Conservation (phyloP, 2,113 vertebrate genomes). For the Silurus asotus region DNA sequence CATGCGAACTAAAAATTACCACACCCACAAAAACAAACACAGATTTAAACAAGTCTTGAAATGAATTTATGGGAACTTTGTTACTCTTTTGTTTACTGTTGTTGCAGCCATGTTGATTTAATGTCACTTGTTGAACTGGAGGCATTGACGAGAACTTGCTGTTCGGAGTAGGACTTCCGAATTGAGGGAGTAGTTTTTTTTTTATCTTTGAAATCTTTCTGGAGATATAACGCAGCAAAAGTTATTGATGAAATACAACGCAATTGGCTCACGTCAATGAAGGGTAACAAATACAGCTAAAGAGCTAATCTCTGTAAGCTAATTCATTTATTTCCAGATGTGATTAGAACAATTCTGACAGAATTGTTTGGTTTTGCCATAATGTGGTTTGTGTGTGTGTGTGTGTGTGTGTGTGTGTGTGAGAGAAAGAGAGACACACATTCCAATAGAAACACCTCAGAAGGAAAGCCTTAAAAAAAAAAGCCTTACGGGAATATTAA, state of each 20-base stretch:
- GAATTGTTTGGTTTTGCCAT: neutral
- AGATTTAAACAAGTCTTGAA: neutral
- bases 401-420: neutral
- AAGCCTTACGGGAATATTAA: neutral
- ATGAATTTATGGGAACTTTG: neutral
- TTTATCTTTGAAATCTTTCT: too few relatives aligned
- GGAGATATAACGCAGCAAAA: too few relatives aligned
- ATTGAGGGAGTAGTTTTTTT: neutral
- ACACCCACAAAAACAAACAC: neutral
- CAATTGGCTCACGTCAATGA: neutral
- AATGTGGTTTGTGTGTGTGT: neutral
- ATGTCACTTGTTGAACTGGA: neutral
- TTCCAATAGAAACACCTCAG: neutral
- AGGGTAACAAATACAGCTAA: neutral
- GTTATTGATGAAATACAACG: too few relatives aligned
- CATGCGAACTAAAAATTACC: neutral
- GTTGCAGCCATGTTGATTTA: neutral
- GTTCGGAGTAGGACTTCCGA: neutral
- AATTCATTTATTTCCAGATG: neutral
- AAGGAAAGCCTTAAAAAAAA: neutral
- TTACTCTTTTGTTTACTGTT: neutral
- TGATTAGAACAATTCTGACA: neutral
- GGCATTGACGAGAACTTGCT: neutral
- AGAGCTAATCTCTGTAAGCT: neutral
- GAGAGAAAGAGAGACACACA: too few relatives aligned